These are phyloP conservation scores for Anas bernieri DNA, from an alignment of 2,797 vertebrate species.

Conservation along the genomic window DNA sequence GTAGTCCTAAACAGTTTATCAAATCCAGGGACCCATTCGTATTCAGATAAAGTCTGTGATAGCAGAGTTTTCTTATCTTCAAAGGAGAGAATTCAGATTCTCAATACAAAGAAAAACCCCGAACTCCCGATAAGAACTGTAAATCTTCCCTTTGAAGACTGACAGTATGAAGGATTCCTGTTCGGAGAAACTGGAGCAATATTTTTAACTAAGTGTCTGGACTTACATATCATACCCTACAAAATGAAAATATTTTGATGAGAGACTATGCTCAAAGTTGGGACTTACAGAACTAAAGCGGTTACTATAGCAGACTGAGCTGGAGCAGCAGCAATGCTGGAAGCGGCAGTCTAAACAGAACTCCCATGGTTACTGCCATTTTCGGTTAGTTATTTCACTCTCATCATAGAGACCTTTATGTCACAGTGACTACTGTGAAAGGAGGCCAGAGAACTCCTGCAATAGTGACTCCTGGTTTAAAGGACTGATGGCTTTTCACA, in stretches of 20 bases:
- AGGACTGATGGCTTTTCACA: constrained; percentile 5
- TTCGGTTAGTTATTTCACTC: constrained; percentile 44
- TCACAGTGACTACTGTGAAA: constrained; percentile 7
- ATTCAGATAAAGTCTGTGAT: constrained; percentile 49
- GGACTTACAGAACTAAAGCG: not conserved
- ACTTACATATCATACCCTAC: not conserved
- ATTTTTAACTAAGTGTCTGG: constrained; percentile 18
- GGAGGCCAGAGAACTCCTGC: not conserved
- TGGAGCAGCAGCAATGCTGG: constrained; percentile 12
- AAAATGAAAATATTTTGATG: not conserved
- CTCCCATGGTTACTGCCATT: constrained; percentile 34
- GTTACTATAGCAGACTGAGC: constrained; percentile 7
- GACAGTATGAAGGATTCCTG: constrained; percentile 24
- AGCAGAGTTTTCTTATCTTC: constrained; percentile 47
- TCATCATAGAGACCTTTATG: constrained; percentile 14
- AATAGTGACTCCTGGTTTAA: not conserved
- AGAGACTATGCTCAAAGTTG: not conserved
- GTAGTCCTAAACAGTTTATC: constrained; percentile 31
- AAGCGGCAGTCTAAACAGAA: constrained; percentile 48
- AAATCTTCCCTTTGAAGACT: constrained; percentile 49
- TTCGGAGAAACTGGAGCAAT: not conserved
- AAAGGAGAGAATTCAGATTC: constrained; percentile 41
- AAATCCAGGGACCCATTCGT: not conserved
- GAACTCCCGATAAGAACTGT: constrained; percentile 41
- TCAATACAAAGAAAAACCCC: constrained; percentile 14